These are phyloP conservation scores for Zaprionus tsacasi DNA, from an alignment of 1,140 invertebrate species.

Conservation along the genomic window DNA sequence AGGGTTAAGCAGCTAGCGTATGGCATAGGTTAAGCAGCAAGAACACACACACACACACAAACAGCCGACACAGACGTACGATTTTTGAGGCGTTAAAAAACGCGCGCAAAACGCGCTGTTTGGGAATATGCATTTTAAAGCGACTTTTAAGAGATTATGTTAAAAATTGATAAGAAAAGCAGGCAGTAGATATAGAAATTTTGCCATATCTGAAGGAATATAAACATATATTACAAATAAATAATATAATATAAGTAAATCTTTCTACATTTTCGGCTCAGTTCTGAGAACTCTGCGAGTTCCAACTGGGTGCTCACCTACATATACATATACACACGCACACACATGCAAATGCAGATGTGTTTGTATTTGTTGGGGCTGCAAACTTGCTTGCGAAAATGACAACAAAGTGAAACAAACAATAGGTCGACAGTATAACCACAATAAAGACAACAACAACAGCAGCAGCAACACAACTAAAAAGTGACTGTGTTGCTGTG, in stretches of 20 bases:
- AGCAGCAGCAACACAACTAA: slow-evolving; percentile 43
- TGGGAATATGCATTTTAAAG: background rate
- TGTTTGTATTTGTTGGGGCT: slow-evolving; percentile 28
- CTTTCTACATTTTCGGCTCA: background rate
- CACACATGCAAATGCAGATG: slow-evolving; percentile 5
- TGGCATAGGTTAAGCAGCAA: background rate
- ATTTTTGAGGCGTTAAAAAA: background rate
- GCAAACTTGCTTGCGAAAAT: slow-evolving; percentile 67
- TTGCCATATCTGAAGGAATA: too few relatives aligned
- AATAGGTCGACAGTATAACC: slow-evolving; percentile 64
- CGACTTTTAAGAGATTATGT: background rate
- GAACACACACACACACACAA: background rate
- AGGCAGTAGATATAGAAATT: too few relatives aligned
- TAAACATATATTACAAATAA: background rate
- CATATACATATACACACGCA: slow-evolving; percentile 7
- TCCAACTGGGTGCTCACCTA: slow-evolving; percentile 23
- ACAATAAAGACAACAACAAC: slow-evolving; percentile 36
- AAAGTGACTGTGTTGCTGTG: slow-evolving; percentile 54
- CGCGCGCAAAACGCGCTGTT: background rate
- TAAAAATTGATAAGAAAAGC: background rate
- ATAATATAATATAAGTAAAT: background rate
- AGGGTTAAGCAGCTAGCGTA: background rate
- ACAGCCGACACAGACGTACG: background rate
- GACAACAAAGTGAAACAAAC: slow-evolving; percentile 68
- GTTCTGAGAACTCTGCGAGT: slow-evolving; percentile 1